Base-by-base conservation (phyloP, 2,113 vertebrate genomes). In the Elephantulus edwardii region DNA sequence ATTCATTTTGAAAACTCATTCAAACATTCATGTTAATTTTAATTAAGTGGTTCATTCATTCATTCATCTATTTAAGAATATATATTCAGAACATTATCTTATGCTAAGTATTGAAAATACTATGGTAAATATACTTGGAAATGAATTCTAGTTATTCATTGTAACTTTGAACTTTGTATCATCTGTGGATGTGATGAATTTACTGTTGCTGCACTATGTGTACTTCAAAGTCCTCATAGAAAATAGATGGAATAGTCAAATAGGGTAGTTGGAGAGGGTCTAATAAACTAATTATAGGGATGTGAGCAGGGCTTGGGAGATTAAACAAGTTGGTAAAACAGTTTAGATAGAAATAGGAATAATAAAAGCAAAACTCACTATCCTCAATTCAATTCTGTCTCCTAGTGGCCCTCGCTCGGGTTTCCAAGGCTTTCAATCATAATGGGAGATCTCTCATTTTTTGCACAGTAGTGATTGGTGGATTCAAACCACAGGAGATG, bases 31-130 rank as follows among this genome's bases (percentile, higher is more conserved):
- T 78, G 56, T 64, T 35, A 70, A 38, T 42, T 74, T 83, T 56
- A 70, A 91, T 72, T 83, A 11, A 60, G n/a, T 58, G 17, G 78
- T 93, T 77, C 33, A 62, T 38, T 83, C 35, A 64, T 62, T 89
- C 52, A 56, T 93, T 77, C 33, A 62, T 38, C 80, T 33, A 64
- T 62, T 89, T 46, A 56, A 35, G 17, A 81, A 64, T 66, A 60
- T 6, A 6, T 52, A 38, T 77, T 35, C 42, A 86, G 6, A 14
- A 86, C 14, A 19, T 8, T 46, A 66, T 89, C 24, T 78, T 80
- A 16, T 42, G 48, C 46, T 71, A 76, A 87, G 50, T 75, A 40
- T 40, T 88, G 6, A 22, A 88, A 56, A 42, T 40, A 28, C 33
- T 79, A 8, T 38, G 33, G 22, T 77, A 33, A 50, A 56, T 52